A percentile compares a stretch with the other conserved stretches of the same genome.
These are phyloP conservation scores for Ia io DNA, from an alignment of 2,113 vertebrate species.

Conservation along the genomic window DNA sequence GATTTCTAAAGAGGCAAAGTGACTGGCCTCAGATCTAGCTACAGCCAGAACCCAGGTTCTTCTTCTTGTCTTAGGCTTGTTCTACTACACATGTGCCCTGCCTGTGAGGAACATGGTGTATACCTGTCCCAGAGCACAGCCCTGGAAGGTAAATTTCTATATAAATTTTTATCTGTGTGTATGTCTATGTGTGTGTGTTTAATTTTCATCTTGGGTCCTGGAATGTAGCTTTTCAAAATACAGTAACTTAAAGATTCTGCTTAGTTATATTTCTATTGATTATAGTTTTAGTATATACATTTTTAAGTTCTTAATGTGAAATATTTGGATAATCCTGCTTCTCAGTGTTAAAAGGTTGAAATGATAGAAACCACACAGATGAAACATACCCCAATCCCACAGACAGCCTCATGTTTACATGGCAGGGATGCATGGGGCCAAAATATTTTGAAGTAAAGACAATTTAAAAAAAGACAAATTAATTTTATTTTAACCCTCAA, in stretches of 20 bases:
- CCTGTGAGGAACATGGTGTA: background rate
- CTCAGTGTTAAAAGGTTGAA: background rate
- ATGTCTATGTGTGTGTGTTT: background rate
- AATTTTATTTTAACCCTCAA: background rate
- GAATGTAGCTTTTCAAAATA: background rate
- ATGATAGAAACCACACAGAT: background rate
- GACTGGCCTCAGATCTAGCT: background rate
- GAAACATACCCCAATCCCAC: too few relatives aligned
- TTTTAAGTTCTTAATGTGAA: background rate
- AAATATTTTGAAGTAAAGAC: background rate
- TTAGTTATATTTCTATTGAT: background rate
- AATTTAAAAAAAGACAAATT: background rate
- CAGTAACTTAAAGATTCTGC: background rate
- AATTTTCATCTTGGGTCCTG: background rate
- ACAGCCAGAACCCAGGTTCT: background rate
- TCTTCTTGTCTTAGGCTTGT: background rate
- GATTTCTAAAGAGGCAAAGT: background rate
- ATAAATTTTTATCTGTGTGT: background rate
- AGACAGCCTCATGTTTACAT: background rate
- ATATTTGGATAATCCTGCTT: background rate
- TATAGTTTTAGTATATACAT: background rate
- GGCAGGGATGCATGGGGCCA: background rate
- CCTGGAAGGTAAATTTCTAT: background rate
- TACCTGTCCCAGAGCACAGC: background rate
- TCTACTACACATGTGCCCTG: rapidly evolving